A percentile compares a stretch with the other conserved stretches of the same genome.
phyloP scores from a whole-genome alignment of 1,140 invertebrate genomes.

The Bathynomus jamesi region DNA sequence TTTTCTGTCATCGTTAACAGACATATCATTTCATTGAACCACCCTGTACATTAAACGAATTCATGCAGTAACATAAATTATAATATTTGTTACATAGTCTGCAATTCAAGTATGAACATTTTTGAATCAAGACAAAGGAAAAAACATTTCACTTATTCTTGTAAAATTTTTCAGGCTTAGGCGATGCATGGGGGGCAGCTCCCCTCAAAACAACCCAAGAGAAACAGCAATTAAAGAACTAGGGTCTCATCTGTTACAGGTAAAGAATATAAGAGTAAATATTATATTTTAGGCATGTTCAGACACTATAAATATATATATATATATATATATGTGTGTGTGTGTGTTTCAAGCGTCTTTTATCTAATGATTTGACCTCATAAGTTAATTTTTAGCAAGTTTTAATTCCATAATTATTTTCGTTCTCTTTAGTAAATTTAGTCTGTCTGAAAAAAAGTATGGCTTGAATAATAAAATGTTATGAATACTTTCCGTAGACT shows the following conservation, averaged over 20 bases:
- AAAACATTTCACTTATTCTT: not conserved
- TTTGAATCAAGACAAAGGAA: not conserved
- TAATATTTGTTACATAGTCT: not conserved
- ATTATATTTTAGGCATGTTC: too few species aligned
- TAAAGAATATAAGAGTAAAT: too few species aligned
- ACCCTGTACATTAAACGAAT: not conserved
- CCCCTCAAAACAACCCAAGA: conserved; percentile 58
- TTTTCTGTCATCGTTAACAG: not conserved
- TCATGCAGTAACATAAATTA: not conserved
- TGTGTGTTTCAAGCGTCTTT: too few species aligned
- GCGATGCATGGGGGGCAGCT: conserved; percentile 86
- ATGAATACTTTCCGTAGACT: too few species aligned
- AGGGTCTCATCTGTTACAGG: conserved; percentile 83
- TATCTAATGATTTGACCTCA: too few species aligned
- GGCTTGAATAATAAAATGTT: too few species aligned
- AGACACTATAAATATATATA: too few species aligned
- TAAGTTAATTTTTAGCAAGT: too few species aligned
- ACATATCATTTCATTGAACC: not conserved
- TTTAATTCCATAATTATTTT: too few species aligned
- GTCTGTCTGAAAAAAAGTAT: too few species aligned
- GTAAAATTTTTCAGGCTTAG: conserved; percentile 58
- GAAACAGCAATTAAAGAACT: conserved; percentile 65
- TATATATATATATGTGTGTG: too few species aligned
- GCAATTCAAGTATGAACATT: not conserved
- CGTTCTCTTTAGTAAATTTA: too few species aligned